Conservation (phyloP, 2,113 vertebrate species). For the Calidris pugnax region DNA sequence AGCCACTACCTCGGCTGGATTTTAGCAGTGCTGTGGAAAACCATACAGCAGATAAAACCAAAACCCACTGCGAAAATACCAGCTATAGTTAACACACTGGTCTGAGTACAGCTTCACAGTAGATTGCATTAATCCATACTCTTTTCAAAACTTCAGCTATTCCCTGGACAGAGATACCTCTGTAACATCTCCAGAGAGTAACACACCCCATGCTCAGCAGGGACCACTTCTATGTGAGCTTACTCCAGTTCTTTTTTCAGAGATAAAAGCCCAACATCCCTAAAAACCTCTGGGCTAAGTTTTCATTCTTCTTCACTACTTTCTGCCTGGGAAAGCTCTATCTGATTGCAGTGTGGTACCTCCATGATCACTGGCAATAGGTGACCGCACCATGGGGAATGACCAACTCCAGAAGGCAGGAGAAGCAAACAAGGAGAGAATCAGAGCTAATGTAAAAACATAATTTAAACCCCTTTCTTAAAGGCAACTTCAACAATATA, state of each 20-base stretch:
- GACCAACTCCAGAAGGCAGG: neutral
- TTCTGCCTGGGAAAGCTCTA: neutral
- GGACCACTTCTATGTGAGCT: neutral
- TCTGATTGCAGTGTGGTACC: neutral
- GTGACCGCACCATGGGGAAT: rapidly evolving
- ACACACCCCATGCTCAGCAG: neutral
- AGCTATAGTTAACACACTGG: neutral
- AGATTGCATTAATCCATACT: neutral
- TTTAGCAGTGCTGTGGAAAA: neutral
- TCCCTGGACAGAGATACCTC: neutral
- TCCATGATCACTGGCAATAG: rapidly evolving
- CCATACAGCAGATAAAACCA: neutral
- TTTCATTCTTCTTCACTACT: neutral
- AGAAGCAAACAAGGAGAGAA: neutral
- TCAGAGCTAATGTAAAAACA: neutral
- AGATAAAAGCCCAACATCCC: neutral
- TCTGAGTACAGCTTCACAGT: neutral
- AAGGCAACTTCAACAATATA: neutral
- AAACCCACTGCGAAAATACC: neutral
- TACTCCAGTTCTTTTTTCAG: neutral
- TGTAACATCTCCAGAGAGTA: neutral
- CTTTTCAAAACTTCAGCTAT: neutral
- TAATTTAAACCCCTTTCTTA: neutral
- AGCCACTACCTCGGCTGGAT: neutral
- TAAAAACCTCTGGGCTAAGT: neutral